Conservation (phyloP, 2,797 vertebrate species). For the Coccyzus lansbergi region DNA sequence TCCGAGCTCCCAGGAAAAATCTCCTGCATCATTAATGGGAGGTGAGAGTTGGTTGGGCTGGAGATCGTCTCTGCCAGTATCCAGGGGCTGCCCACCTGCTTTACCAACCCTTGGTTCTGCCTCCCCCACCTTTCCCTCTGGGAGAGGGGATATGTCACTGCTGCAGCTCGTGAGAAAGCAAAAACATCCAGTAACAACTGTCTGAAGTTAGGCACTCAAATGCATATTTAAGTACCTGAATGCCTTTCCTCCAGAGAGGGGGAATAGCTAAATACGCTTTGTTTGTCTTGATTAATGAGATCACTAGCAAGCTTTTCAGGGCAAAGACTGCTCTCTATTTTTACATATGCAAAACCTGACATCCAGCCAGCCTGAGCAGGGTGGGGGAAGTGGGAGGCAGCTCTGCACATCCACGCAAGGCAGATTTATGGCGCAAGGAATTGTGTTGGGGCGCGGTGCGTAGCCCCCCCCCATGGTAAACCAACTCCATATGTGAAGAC, state of each 20-base stretch:
- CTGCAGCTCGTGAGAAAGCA: not conserved
- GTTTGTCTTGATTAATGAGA: slow-evolving; percentile 71
- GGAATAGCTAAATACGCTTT: slow-evolving; percentile 56
- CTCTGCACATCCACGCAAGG: not conserved
- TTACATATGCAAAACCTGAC: slow-evolving; percentile 63
- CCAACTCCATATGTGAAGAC: rapidly evolving
- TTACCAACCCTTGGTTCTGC: not conserved
- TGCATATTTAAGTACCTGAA: slow-evolving; percentile 61
- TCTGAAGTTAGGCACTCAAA: slow-evolving; percentile 51
- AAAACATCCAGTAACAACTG: slow-evolving; percentile 11
- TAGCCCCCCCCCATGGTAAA: rapidly evolving
- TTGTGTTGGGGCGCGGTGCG: not conserved
- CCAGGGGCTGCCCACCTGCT: not conserved
- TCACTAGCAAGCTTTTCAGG: slow-evolving; percentile 65
- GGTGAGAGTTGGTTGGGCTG: not conserved
- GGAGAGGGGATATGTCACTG: not conserved
- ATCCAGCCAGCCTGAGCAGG: slow-evolving; percentile 42
- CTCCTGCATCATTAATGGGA: not conserved
- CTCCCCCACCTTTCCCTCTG: not conserved
- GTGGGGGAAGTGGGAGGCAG: not conserved
- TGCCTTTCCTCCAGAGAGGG: slow-evolving; percentile 26
- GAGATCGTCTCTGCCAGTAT: not conserved
- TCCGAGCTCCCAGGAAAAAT: not conserved
- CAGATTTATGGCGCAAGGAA: not conserved
- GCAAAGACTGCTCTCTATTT: slow-evolving; percentile 50